Conservation (phyloP, 2,113 vertebrate species). For the Alethe diademata region DNA sequence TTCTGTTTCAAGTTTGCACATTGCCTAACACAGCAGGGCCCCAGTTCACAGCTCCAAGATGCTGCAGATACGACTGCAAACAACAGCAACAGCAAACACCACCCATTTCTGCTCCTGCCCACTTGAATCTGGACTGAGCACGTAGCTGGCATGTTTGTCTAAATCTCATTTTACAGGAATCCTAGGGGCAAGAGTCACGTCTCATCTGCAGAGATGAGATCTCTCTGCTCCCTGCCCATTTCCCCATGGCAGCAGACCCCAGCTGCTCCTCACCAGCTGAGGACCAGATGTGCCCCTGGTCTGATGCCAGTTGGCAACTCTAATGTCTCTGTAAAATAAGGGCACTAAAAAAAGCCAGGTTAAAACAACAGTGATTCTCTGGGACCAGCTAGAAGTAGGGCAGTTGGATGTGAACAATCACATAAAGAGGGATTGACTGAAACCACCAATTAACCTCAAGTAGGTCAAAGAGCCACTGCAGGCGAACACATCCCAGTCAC, state of each 20-base stretch:
- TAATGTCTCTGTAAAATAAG: neutral
- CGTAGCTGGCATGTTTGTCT: neutral
- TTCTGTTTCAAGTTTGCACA: neutral
- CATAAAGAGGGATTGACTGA: neutral
- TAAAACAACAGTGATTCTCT: neutral
- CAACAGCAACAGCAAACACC: neutral
- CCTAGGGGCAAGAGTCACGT: neutral
- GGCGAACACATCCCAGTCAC: neutral
- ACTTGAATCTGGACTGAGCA: neutral
- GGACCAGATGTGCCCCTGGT: neutral
- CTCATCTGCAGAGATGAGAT: neutral
- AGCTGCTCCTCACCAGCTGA: neutral
- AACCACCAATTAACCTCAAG: slow-evolving; percentile 43
- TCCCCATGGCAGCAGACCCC: neutral
- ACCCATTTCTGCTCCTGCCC: neutral
- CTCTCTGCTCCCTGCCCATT: neutral
- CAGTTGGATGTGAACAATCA: neutral
- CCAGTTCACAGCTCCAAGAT: neutral
- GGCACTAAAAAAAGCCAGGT: neutral
- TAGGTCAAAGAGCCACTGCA: slow-evolving; percentile 11
- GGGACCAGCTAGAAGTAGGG: neutral
- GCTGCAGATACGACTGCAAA: neutral
- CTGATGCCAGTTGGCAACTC: neutral
- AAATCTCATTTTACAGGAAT: neutral
- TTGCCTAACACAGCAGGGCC: neutral